Evolutionary conservation across 1,140 invertebrate genomes (phyloP), one percentile per base, ranked within the genome.

Genomic region (Trichomalopsis sarcophagae): DNA sequence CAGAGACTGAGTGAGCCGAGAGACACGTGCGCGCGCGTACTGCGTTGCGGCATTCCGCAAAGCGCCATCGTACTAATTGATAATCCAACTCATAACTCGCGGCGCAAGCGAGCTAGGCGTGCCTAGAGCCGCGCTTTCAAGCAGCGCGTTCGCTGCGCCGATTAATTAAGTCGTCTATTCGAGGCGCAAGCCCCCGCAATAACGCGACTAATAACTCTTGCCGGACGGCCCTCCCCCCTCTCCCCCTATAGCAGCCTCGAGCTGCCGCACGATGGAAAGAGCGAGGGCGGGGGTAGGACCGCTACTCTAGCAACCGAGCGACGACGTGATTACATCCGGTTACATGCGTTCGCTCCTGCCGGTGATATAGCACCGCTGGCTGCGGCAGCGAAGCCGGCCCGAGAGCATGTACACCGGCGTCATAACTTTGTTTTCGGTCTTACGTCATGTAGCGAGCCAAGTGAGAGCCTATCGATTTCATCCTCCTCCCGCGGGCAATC

Each of bases 91-190:
- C 47, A 55, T 77, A 77, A 77, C 75, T 77, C 75, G 11, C 75
- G n/a, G 47, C 47, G 55, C 75, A 21, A 77, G 74, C 40, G 74
- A 44, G 27, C 27, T 27, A 27, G 5, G 33, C 33, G 40, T 4
- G 30, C 36, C 74, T n/a, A 40, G 36, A 75, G 74, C 74, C 11
- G 47, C 47, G 40, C 47, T 47, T 23, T 50, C 75, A 55, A 30
- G 75, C n/a, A 36, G 69, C 33, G 33, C 47, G 33, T 4, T 23
- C 27, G 40, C n/a, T 11, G 40, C 88, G 87, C 85, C 87, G 84
- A 88, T 89, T 89, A 89, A 89, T 89, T 89, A 89, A 89, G 87
- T 86, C 80, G 78, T 81, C 84, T 87, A 88, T 88, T 88, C 88
- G 87, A 87, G 86, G 78, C 66, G 86, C 86, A 87, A 86, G 86